Evolutionary conservation across 2,113 vertebrate genomes (phyloP).

Genomic region (Prunella fulvescens): DNA sequence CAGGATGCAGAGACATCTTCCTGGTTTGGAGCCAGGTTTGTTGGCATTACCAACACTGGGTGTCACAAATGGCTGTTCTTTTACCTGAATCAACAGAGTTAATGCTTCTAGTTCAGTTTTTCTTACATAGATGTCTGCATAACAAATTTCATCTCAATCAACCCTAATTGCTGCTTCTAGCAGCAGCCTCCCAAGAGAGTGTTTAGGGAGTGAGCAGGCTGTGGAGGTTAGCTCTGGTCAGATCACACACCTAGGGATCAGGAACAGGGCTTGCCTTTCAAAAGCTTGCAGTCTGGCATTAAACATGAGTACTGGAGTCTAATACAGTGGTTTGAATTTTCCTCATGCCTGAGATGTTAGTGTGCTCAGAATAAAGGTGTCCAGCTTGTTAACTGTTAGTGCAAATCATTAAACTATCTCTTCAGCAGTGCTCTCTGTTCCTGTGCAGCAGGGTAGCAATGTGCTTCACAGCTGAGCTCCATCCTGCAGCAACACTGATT

Average conservation of each 20-base stretch:
- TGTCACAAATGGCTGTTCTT: neutral
- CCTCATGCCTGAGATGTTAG: neutral
- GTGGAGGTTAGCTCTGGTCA: neutral
- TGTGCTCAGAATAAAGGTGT: neutral
- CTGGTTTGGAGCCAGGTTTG: neutral
- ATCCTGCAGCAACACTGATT: neutral
- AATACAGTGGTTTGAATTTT: neutral
- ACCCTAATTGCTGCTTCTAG: neutral
- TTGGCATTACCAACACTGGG: neutral
- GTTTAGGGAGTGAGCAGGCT: neutral
- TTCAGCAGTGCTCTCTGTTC: neutral
- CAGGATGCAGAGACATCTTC: neutral
- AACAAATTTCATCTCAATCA: neutral
- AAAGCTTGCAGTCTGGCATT: neutral
- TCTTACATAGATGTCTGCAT: neutral
- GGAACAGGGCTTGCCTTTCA: neutral
- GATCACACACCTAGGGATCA: neutral
- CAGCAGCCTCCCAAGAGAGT: neutral
- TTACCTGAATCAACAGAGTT: neutral
- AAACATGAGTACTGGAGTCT: neutral
- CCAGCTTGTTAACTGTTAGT: neutral
- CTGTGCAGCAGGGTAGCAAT: neutral
- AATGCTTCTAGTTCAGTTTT: neutral
- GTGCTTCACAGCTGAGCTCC: neutral
- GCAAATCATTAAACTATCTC: neutral